phyloP scores from a whole-genome alignment of 2,113 vertebrate genomes.

The Monopterus albus region DNA sequence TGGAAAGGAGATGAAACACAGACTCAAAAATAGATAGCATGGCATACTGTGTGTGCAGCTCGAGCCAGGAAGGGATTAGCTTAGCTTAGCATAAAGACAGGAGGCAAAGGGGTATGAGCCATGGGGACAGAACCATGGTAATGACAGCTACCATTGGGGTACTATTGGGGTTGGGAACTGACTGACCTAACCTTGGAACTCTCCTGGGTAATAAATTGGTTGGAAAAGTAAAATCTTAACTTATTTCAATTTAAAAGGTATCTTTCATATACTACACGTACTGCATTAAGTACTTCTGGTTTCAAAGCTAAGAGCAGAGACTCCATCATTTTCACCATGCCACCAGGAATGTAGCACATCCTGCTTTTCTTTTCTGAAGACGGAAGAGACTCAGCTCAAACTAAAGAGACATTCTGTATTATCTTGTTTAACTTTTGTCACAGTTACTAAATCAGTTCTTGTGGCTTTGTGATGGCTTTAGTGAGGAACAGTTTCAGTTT shows the following conservation, averaged over 20 bases:
- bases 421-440: neutral
- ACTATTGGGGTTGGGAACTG: neutral
- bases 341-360: neutral
- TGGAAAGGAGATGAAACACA: constrained; percentile 36
- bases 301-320: neutral
- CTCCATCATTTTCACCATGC: neutral
- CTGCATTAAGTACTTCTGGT: neutral
- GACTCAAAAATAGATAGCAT: neutral
- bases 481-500: constrained; percentile 15
- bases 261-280: neutral
- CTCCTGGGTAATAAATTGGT: neutral
- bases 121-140: neutral
- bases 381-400: neutral
- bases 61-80: neutral
- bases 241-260: neutral
- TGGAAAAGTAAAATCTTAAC: neutral
- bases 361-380: neutral
- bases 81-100: constrained; percentile 1
- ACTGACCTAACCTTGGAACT: neutral
- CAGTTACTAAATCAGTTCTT: neutral
- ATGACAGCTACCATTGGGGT: no score
- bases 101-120: neutral
- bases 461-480: neutral
- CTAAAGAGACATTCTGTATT: neutral
- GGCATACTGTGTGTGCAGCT: neutral